Evolutionary conservation across 2,888 invertebrate species (phyloP).

Genomic region (Andrena bucephala): DNA sequence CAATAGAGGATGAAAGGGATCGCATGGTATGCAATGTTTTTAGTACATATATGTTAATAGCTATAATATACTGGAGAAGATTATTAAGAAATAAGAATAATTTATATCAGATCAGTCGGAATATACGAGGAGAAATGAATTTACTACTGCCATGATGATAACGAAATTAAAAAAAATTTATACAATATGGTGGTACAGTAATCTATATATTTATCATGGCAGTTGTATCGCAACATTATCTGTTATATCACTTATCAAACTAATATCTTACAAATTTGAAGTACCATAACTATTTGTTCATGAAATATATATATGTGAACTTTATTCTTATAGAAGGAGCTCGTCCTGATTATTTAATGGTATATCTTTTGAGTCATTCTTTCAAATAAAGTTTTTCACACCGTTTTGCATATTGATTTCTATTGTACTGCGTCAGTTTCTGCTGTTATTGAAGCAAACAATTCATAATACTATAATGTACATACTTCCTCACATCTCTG

Average conservation of each 20-base stretch:
- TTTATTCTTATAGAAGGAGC: conserved; percentile 58
- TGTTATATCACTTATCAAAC: not conserved
- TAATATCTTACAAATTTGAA: conserved; percentile 8
- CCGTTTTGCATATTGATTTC: conserved; percentile 41
- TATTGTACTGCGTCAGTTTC: conserved; percentile 31
- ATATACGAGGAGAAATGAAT: not conserved
- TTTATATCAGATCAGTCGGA: not conserved
- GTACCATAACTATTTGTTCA: conserved; percentile 10
- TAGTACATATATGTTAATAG: conserved; percentile 38
- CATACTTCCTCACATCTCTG: conserved; percentile 36
- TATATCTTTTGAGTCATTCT: conserved; percentile 52
- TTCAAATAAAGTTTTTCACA: conserved; percentile 36
- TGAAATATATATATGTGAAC: conserved; percentile 38
- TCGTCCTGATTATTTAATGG: conserved; percentile 56
- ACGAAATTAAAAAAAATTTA: no score
- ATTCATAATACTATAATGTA: conserved; percentile 33
- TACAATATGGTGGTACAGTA: no score
- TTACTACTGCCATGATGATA: no score
- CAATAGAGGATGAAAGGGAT: conserved; percentile 98
- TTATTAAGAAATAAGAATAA: conserved; percentile 15
- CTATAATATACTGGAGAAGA: conserved; percentile 21
- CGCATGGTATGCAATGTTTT: conserved; percentile 92
- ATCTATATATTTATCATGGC: not conserved
- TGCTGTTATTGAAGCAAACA: conserved; percentile 19
- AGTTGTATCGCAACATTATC: not conserved